Percentiles rank a stretch among this genome's conserved stretches.
These are phyloP conservation scores for human DNA, from an alignment of 2,113 vertebrate genomes.

Conservation along the genomic window DNA sequence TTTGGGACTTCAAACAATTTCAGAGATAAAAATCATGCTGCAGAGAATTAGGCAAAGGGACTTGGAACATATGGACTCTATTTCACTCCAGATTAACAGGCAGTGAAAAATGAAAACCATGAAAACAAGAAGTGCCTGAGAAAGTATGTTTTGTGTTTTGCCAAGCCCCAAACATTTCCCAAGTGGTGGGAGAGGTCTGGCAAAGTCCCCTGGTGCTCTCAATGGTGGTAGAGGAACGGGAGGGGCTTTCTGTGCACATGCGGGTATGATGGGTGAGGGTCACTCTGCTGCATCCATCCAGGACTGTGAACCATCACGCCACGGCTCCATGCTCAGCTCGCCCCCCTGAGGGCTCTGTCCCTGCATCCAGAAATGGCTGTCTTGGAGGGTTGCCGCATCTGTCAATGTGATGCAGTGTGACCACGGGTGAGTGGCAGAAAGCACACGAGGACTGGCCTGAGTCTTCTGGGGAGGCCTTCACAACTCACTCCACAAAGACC, in stretches of 20 bases:
- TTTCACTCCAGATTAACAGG: neutral
- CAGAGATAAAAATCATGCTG: neutral
- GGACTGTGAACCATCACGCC: neutral
- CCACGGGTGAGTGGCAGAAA: neutral
- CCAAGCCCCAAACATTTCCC: neutral
- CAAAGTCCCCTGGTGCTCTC: neutral
- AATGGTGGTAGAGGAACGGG: fast-evolving
- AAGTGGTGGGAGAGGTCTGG: neutral
- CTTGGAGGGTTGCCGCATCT: neutral
- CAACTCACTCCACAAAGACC: neutral
- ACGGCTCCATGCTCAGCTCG: fast-evolving
- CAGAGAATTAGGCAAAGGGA: neutral
- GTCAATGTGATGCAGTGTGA: neutral
- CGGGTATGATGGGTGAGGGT: fast-evolving
- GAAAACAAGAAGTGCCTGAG: neutral
- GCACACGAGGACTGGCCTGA: fast-evolving
- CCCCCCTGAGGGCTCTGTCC: neutral
- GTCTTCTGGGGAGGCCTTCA: neutral
- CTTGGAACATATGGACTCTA: neutral
- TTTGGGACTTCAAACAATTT: neutral
- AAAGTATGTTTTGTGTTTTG: neutral
- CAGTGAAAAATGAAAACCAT: neutral
- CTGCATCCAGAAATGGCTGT: neutral
- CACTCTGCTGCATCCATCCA: no score
- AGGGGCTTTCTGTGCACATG: neutral